phyloP scores from a whole-genome alignment of 2,113 vertebrate species.

The Dunckerocampus dactyliophorus region DNA sequence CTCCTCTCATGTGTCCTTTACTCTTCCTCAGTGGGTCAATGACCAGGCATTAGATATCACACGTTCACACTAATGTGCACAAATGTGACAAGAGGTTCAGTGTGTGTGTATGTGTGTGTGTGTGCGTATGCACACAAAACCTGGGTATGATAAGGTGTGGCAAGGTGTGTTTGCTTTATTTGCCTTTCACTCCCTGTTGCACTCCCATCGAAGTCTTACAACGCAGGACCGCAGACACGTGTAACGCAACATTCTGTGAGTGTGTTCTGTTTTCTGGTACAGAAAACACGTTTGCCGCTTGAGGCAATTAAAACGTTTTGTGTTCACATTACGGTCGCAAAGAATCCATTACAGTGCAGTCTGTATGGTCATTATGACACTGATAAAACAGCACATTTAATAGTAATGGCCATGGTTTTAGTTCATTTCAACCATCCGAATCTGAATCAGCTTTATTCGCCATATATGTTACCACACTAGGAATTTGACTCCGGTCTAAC shows the following conservation, averaged over 20 bases:
- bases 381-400: too few species aligned
- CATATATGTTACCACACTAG: too few species aligned
- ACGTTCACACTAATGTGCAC: background rate
- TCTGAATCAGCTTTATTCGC: too few species aligned
- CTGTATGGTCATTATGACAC: too few species aligned
- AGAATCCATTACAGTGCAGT: too few species aligned
- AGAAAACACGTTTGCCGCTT: background rate
- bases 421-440: too few species aligned
- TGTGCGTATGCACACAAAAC: background rate
- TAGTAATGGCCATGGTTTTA: too few species aligned
- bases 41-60: too few species aligned
- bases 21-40: too few species aligned
- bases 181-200: conserved; percentile 28
- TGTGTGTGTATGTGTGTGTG: too few species aligned
- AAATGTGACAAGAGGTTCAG: background rate
- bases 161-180: conserved; percentile 34
- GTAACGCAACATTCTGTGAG: background rate
- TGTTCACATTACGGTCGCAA: background rate
- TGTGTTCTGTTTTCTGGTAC: background rate
- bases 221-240: background rate
- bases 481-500: too few species aligned
- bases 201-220: background rate
- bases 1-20: background rate
- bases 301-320: background rate
- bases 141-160: conserved; percentile 34